Evolutionary conservation across 2,113 vertebrate species (phyloP).

Genomic region (Leptobrachium ailaonicum): DNA sequence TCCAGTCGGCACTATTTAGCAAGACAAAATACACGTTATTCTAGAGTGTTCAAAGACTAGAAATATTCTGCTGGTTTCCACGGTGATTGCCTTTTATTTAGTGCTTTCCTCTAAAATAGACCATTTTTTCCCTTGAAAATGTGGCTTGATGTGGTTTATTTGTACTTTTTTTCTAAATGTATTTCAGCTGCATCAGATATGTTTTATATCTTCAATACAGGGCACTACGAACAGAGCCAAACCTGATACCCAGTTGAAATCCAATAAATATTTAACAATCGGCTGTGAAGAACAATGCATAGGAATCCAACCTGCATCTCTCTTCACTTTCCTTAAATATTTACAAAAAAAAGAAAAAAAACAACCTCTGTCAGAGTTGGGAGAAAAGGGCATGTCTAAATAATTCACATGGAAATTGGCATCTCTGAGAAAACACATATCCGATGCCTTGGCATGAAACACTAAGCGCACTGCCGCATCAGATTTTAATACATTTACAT

Average conservation of each 20-base stretch:
- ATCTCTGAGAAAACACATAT: not conserved
- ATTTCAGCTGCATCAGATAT: too few relatives aligned
- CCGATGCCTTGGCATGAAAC: too few relatives aligned
- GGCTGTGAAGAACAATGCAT: constrained; percentile 56
- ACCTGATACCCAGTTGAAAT: constrained; percentile 55
- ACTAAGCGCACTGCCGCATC: not conserved
- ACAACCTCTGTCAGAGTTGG: constrained; percentile 30
- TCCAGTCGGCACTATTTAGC: too few relatives aligned
- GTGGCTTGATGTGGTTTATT: too few relatives aligned
- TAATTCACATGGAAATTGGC: not conserved
- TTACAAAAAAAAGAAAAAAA: constrained; percentile 51
- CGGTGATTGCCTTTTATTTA: too few relatives aligned
- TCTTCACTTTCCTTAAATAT: constrained; percentile 64
- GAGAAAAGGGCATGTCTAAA: constrained; percentile 45
- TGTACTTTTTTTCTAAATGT: too few relatives aligned
- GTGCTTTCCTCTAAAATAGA: too few relatives aligned
- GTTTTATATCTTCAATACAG: too few relatives aligned
- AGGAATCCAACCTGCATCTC: constrained; percentile 60
- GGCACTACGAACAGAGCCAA: constrained; percentile 15
- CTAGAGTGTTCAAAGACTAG: too few relatives aligned
- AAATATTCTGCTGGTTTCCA: too few relatives aligned
- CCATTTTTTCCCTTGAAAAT: too few relatives aligned
- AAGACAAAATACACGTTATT: too few relatives aligned
- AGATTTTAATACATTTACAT: not conserved
- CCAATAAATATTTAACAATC: constrained; percentile 61